phyloP scores from a whole-genome alignment of 2,797 vertebrate genomes.

The Rallus crepitans region DNA sequence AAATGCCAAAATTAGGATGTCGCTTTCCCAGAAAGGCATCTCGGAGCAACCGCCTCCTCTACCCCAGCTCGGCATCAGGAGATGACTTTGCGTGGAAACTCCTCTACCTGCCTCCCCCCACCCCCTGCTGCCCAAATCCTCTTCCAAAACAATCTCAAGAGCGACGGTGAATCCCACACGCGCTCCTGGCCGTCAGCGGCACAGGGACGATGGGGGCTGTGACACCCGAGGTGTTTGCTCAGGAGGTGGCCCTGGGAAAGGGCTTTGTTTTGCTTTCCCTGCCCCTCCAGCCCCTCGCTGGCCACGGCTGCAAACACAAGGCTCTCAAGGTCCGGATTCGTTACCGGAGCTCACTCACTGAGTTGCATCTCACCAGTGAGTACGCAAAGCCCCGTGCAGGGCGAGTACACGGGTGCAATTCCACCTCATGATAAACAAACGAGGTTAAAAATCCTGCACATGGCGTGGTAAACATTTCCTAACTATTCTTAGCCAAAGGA shows the following conservation, averaged over 20 bases:
- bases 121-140: neutral
- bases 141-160: neutral
- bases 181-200: neutral
- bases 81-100: fast-evolving
- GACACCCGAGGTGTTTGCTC: neutral
- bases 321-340: fast-evolving
- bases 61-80: neutral
- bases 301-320: neutral
- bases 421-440: neutral
- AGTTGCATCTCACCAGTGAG: too few relatives aligned
- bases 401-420: fast-evolving
- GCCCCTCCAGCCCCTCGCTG: neutral
- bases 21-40: neutral
- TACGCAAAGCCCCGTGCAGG: fast-evolving
- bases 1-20: neutral
- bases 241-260: neutral
- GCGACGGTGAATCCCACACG: neutral
- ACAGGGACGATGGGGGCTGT: neutral
- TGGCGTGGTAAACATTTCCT: neutral
- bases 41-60: neutral
- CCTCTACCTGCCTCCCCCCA: neutral
- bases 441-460: neutral
- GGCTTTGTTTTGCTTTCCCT: neutral
- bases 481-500: neutral
- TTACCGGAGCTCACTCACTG: neutral